phyloP scores from a whole-genome alignment of 2,797 vertebrate species.

The Micrastur ruficollis region DNA sequence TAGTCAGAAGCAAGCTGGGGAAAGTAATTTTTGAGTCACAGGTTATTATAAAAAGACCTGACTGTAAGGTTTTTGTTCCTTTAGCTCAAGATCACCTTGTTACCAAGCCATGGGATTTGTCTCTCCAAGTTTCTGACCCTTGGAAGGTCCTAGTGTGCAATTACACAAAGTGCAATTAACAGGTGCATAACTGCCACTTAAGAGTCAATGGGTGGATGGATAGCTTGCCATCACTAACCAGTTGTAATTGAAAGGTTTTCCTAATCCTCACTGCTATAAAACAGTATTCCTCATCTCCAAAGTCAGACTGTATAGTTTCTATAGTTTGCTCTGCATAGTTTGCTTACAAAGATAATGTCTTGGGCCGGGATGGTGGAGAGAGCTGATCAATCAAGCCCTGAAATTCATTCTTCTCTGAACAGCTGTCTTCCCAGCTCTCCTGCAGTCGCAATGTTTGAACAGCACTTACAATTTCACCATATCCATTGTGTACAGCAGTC shows the following conservation, averaged over 20 bases:
- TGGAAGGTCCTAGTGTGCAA: not conserved
- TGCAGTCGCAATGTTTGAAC: not conserved
- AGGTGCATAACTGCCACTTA: not conserved
- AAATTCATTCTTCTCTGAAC: not conserved
- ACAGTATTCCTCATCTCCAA: not conserved
- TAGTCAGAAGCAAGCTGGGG: not conserved
- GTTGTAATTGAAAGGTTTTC: not conserved
- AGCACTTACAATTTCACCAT: not conserved
- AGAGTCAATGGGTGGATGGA: not conserved
- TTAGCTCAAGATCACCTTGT: not conserved
- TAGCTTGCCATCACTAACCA: not conserved
- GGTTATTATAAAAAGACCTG: not conserved
- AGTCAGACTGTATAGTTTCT: not conserved
- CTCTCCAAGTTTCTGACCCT: not conserved
- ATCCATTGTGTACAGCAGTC: slow-evolving; percentile 31
- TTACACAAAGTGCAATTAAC: not conserved
- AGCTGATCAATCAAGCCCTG: not conserved
- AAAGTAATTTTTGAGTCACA: not conserved
- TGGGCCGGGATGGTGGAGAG: not conserved
- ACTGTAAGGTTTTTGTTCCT: not conserved
- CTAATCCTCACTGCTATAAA: not conserved
- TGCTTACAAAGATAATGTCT: slow-evolving; percentile 53
- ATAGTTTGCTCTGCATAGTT: not conserved
- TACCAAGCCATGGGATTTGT: not conserved
- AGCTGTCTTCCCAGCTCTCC: not conserved